Base-by-base conservation (phyloP, 2,113 vertebrate species). In the Ochotona princeps region DNA sequence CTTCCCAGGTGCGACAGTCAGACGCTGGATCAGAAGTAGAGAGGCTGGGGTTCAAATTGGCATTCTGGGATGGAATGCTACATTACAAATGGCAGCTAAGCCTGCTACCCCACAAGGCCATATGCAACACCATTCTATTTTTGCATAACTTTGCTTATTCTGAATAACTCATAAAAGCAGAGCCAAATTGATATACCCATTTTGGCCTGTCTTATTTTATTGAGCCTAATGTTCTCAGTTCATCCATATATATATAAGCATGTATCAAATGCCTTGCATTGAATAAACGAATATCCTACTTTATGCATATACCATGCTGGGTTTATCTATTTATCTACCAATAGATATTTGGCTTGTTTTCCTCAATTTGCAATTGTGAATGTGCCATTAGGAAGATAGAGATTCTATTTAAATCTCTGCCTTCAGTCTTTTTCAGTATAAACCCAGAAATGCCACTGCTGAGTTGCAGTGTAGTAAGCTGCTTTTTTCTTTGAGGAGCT, bases 401-500 rank as follows among this genome's bases (percentile, higher is more conserved):
- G 76, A 21, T 93, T 30, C 23, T 81, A 30, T 38, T 30, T 83
- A 61, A 49, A 26, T n/a, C 20, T 28, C 8, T 78, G 70, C 51
- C 54, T 93, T 73, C 32, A 67, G 25, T 44, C 63, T 23, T 67
- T 89, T 93, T 90, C 30, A 38, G 61, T 38, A 80, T 44, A 66
- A 12, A 83, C 12, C 26, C 30, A 78, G n/a, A 70, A 75, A 6
- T 54, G 18, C 15, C 69, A 75, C 5, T 66, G 8, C 51, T 70
- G 21, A 11, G 54, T 92, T 10, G 80, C 21, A 47, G 51, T 9
- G 13, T 7, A 89, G 35, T 12, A 65, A 51, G 20, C 6, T 92
- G 63, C 49, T 72, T 80, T 83, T 47, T 69, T 82, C 83, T 89
- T 32, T 87, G 23, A 94, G 32, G 28, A 93, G 76, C 11, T 66